Base-by-base conservation (phyloP, 2,113 vertebrate species). In the Gymnarchus niloticus region DNA sequence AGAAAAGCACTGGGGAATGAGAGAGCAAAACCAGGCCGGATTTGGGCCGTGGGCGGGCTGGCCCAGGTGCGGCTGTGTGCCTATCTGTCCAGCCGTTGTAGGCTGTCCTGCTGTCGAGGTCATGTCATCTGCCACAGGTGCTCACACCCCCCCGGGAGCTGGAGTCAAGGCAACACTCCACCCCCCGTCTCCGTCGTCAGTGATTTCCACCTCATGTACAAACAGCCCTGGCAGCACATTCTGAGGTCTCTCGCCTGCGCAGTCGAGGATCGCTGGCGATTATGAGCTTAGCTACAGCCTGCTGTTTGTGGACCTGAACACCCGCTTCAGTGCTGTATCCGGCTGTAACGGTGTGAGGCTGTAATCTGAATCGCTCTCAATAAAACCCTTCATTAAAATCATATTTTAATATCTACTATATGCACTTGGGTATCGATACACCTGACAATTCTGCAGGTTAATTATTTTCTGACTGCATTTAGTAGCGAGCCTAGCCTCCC, bases 71-170 rank as follows among this genome's bases (percentile, higher is more conserved):
- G 51, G 51, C 51, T 14, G 65, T 73, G 65, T 33, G 19, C 12
- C 33, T 33, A 21, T 73, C 65, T 73, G 65, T 19, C 65, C 65
- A 73, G 65, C 65, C 19, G 65, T 73, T 33, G 14, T 1, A 6
- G 65, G 65, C 41, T 14, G 65, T 73, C 28, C 65, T 73, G 65
- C 65, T 41, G 65, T 33, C 37, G 65, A 73, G 65, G 65, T 73
- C 65, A 41, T 73, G 65, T 73, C 37, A 78, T 78, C 76, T 78
- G 19, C 44, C 44, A 48, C 76, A 78, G 76, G 44, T 78, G 76
- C 76, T n/a, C 46, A n/a, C 44, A 5, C 69, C 69, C 65, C 73
- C 41, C 19, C 41, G 17, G 41, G 73, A 46, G 73, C 19, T 46
- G 33, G 73, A n/a, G 73, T 77, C 21, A 46, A 77, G 73, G 73